Evolutionary conservation across 1,140 invertebrate species (phyloP), one percentile per base, ranked within the genome.

Genomic region (Camponotus vicinus): DNA sequence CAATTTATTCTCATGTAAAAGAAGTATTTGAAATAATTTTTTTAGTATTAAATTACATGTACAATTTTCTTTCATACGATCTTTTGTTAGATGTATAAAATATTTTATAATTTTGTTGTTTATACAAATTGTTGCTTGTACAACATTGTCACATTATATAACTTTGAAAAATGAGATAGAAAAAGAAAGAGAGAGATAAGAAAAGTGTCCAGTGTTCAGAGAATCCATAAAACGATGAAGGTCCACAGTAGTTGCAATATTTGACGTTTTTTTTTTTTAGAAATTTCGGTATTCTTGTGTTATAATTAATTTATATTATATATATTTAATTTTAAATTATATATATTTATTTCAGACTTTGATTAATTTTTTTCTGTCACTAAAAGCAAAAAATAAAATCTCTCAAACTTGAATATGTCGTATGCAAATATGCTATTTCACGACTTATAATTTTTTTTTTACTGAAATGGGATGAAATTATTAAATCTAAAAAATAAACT

Each of bases 91-190:
- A 73, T 27, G 63, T 27, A 15, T 59, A 21, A 61, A 73, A 73
- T 49, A 13, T 73, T 61, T 83, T 73, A 73, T 45, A n/a, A 82
- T 21, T 73, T 73, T 82, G 67, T 82, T 80, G 37, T 57, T 32
- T 21, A 15, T 73, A 73, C 32, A 34, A 57, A 80, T 52, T 82
- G 67, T 82, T 80, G 37, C 42, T 32, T 21, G 27, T 73, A 73
- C n/a, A 34, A 69, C 37, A 52, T 40, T 61, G 69, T 7, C 21
- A 61, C 21, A 9, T 61, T 61, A 73, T 61, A 73, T 83, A 61
- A 73, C 49, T 83, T 37, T 15, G 42, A 69, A 6, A 59, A 37
- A 27, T 73, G 61, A 83, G 45, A 21, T 42, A 73, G n/a, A 45
- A 15, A 8, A 59, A 45, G 9, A 75, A 7, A 8, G 32, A 75